A percentile compares a stretch with the other conserved stretches of the same genome.
Evolutionary conservation across 2,797 vertebrate genomes (phyloP).

Genomic region (Sebastes reedi): DNA sequence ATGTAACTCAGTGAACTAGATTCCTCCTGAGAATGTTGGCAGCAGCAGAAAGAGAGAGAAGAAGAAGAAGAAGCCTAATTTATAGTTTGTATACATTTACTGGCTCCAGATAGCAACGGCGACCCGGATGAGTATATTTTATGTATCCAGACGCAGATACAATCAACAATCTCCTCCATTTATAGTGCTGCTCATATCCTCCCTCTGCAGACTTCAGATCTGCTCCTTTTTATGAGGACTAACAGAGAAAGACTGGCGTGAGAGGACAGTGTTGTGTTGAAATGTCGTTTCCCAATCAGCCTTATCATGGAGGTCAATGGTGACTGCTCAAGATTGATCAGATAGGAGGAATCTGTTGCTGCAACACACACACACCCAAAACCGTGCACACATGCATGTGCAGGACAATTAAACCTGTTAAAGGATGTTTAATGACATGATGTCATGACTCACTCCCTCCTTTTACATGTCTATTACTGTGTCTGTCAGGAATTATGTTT

Average conservation of each 20-base stretch:
- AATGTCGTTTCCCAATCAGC: slow-evolving; percentile 36
- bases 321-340: slow-evolving; percentile 7
- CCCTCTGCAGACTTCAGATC: slow-evolving; percentile 20
- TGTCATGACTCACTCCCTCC: slow-evolving; percentile 27
- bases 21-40: slow-evolving; percentile 72
- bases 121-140: slow-evolving; percentile 85
- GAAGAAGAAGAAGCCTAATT: slow-evolving; percentile 75
- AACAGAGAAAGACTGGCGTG: slow-evolving; percentile 51
- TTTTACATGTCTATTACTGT: slow-evolving; percentile 59
- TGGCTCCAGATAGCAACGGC: slow-evolving; percentile 90
- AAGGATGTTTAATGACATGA: slow-evolving; percentile 43
- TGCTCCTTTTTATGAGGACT: neutral
- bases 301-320: slow-evolving; percentile 11
- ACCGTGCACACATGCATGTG: neutral
- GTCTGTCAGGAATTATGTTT: slow-evolving; percentile 66
- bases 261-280: slow-evolving; percentile 21
- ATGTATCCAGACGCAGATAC: slow-evolving; percentile 76
- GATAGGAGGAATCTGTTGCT: neutral
- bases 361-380: neutral
- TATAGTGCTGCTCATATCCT: slow-evolving; percentile 79
- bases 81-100: slow-evolving; percentile 92
- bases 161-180: slow-evolving; percentile 80
- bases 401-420: slow-evolving; percentile 11
- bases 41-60: slow-evolving; percentile 53
- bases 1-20: slow-evolving; percentile 54